Evolutionary conservation across 2,113 vertebrate genomes (phyloP).

Genomic region (Poeciliopsis retropinna): DNA sequence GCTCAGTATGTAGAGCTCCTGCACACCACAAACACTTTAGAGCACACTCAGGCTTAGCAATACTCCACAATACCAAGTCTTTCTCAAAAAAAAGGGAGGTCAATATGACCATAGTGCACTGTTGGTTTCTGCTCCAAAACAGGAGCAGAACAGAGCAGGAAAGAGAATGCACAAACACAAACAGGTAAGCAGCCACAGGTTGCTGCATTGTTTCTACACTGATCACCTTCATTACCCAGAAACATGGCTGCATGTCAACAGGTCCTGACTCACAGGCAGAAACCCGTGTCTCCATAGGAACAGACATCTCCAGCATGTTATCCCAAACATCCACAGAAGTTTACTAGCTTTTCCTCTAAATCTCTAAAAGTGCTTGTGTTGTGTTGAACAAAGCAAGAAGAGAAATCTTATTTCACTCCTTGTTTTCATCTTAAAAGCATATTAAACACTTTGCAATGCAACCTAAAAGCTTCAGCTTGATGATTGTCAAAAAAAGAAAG

Average conservation of each 20-base stretch:
- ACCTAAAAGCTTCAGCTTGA: constrained; percentile 45
- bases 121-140: background rate
- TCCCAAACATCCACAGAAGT: no score
- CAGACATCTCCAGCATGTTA: background rate
- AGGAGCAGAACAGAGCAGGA: background rate
- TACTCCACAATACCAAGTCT: background rate
- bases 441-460: constrained; percentile 51
- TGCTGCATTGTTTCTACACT: background rate
- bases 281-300: background rate
- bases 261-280: background rate
- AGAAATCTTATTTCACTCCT: constrained; percentile 49
- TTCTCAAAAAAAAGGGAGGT: background rate
- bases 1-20: no score
- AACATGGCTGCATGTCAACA: background rate
- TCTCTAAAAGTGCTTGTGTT: constrained; percentile 11
- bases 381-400: constrained; percentile 33
- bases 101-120: background rate
- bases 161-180: no score
- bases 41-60: background rate
- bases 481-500: constrained; percentile 73
- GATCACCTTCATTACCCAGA: background rate
- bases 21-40: no score
- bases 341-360: background rate
- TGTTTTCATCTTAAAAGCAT: constrained; percentile 42
- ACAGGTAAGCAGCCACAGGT: background rate